A percentile compares a stretch with the other conserved stretches of the same genome.
phyloP scores from a whole-genome alignment of 2,888 invertebrate genomes.

The Hypomecis atomaria region DNA sequence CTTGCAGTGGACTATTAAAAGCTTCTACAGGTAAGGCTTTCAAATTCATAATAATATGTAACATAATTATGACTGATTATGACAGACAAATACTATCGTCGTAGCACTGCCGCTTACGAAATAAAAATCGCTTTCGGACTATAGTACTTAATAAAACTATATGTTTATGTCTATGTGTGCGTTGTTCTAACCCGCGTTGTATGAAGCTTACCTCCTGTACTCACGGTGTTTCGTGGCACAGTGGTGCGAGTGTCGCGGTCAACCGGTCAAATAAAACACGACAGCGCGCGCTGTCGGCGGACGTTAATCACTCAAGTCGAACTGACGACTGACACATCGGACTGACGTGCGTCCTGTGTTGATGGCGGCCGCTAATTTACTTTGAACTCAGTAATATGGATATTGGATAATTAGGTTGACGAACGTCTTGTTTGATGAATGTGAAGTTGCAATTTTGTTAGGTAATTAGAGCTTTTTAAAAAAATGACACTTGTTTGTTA shows the following conservation, averaged over 20 bases:
- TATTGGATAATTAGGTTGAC: constrained; percentile 32
- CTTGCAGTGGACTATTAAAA: too few relatives aligned
- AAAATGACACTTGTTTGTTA: too few relatives aligned
- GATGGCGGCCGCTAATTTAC: constrained; percentile 27
- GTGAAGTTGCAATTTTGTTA: neutral
- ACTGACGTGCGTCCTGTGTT: constrained; percentile 21
- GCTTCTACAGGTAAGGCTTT: too few relatives aligned
- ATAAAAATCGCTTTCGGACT: too few relatives aligned
- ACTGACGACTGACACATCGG: constrained; percentile 24
- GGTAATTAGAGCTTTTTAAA: neutral
- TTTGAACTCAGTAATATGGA: constrained; percentile 27
- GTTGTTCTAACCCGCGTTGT: too few relatives aligned
- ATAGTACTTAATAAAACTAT: too few relatives aligned
- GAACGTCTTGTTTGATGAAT: neutral
- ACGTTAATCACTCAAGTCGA: constrained; percentile 29
- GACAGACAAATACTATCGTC: too few relatives aligned
- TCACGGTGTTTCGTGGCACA: constrained; percentile 1
- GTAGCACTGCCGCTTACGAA: too few relatives aligned
- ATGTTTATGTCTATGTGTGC: too few relatives aligned
- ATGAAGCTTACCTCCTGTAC: too few relatives aligned
- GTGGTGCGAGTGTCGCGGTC: constrained; percentile 21
- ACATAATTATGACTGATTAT: too few relatives aligned
- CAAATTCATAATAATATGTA: too few relatives aligned
- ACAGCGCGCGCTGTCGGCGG: constrained; percentile 24
- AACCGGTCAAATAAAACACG: constrained; percentile 32